Evolutionary conservation across 2,797 vertebrate genomes (phyloP).

Genomic region (Harpagifer antarcticus): DNA sequence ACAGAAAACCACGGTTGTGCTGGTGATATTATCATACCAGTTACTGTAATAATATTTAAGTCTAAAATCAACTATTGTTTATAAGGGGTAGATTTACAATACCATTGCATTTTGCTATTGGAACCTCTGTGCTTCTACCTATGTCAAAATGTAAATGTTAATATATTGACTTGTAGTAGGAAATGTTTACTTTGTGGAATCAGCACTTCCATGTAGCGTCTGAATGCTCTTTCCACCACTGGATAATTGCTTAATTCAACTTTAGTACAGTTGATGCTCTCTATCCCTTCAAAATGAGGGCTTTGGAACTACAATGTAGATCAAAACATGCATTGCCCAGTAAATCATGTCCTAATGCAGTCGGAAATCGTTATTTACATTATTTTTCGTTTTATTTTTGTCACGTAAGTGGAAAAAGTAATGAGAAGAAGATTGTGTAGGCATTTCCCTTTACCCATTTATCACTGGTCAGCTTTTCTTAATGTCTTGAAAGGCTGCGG

Average conservation of each 20-base stretch:
- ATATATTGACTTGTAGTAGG: too few relatives aligned
- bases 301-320: slow-evolving; percentile 14
- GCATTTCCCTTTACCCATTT: slow-evolving; percentile 10
- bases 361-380: slow-evolving; percentile 22
- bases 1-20: neutral
- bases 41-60: neutral
- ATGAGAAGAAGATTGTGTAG: slow-evolving; percentile 9
- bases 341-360: slow-evolving; percentile 1
- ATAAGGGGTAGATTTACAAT: too few relatives aligned
- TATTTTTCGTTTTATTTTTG: slow-evolving; percentile 13
- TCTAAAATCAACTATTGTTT: neutral
- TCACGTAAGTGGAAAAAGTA: slow-evolving; percentile 23
- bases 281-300: slow-evolving; percentile 15
- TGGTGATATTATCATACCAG: neutral
- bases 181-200: neutral
- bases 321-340: slow-evolving; percentile 15
- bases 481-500: slow-evolving; percentile 30
- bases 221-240: neutral
- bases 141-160: neutral
- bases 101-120: neutral
- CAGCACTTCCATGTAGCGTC: neutral
- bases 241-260: neutral
- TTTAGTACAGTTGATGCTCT: neutral
- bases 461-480: neutral
- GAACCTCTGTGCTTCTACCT: neutral